Base-by-base conservation (phyloP, 2,797 vertebrate genomes). In the Craterocephalus amniculus region DNA sequence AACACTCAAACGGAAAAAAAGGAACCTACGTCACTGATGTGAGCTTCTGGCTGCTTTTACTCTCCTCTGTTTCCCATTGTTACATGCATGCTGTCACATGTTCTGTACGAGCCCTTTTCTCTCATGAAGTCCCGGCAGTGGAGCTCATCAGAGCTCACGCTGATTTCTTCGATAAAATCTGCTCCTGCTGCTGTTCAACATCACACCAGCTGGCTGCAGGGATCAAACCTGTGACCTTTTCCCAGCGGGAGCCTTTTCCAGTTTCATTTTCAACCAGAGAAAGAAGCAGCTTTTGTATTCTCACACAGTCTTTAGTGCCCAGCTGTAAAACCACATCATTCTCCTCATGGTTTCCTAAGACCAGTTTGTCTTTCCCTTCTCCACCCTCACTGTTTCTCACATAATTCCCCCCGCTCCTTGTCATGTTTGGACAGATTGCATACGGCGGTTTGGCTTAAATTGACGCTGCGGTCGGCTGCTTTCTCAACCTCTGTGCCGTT, bases 341-440 rank as follows among this genome's bases (percentile, higher is more conserved):
- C 64, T 81, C 54, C 76, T 78, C 79, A 43, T 65, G 73, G 67
- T 76, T 81, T 80, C 76, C 81, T 74, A 68, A 64, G 56, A 67
- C 3, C 71, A 69, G 67, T 57, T 63, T 67, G 70, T 79, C 64
- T 73, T 67, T 70, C 63, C 62, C 70, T n/a, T 14, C 78, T 64
- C 68, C 78, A 22, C 80, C 85, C 70, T 58, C 70, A 22, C 67
- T 20, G 48, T 32, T 70, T 49, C 77, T 72, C 69, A 27, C 69
- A 70, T 58, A n/a, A 64, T 70, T 70, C 55, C 12, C 71, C 61
- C n/a, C 6, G 9, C 43, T 77, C 56, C 54, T 8, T 70, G 76
- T 74, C 77, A 63, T 85, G 86, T 85, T 89, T 87, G 81, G 86
- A 88, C 73, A 67, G 75, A 66, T 63, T 7, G 64, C 81, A 81